Evolutionary conservation across 2,797 vertebrate species (phyloP).

Genomic region (Pantherophis vulpinus): DNA sequence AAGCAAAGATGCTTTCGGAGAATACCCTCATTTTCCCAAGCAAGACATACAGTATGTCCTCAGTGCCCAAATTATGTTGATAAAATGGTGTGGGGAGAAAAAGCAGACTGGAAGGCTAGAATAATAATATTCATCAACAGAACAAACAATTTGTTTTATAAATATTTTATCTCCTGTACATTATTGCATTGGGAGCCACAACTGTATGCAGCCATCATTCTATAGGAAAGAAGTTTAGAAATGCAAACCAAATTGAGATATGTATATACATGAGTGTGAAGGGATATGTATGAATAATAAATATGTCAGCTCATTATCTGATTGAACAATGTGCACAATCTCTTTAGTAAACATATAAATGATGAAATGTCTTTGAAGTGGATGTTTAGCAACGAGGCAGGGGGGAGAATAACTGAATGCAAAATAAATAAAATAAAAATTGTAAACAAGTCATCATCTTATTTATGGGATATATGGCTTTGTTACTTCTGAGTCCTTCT

Average conservation of each 20-base stretch:
- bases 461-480: conserved; percentile 80
- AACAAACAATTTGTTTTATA: conserved; percentile 75
- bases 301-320: conserved; percentile 65
- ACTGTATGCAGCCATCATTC: conserved; percentile 75
- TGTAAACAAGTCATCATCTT: conserved; percentile 71
- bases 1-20: conserved; percentile 75
- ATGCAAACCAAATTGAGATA: conserved; percentile 65
- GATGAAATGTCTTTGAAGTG: conserved; percentile 66
- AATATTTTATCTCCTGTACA: conserved; percentile 86
- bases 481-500: conserved; percentile 72
- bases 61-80: conserved; percentile 61
- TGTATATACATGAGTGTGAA: conserved; percentile 43
- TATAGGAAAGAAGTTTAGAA: conserved; percentile 73
- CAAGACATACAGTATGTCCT: conserved; percentile 55
- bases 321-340: conserved; percentile 62
- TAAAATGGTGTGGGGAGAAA: conserved; percentile 59
- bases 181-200: conserved; percentile 93
- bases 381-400: conserved; percentile 65
- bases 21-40: conserved; percentile 64
- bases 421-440: conserved; percentile 76
- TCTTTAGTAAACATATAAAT: conserved; percentile 68
- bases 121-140: conserved; percentile 75
- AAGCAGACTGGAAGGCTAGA: conserved; percentile 48
- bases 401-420: conserved; percentile 48
- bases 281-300: conserved; percentile 55